phyloP scores from a whole-genome alignment of 2,888 invertebrate genomes.

The Cosmia trapezina region DNA sequence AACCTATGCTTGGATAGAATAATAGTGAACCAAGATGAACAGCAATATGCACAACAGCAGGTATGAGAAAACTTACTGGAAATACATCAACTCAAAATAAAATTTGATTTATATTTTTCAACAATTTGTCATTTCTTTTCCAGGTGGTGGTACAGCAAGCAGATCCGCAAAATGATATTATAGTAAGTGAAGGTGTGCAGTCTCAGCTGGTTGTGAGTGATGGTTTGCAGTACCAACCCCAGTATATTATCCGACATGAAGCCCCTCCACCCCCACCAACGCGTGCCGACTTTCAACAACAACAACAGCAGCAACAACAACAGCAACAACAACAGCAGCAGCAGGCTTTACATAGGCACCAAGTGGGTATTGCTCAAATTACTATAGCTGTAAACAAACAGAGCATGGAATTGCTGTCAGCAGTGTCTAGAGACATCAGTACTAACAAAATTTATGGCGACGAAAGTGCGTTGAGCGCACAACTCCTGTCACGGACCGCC shows the following conservation, averaged over 20 bases:
- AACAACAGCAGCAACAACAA: conserved; percentile 71
- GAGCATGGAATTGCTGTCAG: not conserved
- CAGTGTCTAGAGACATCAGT: not conserved
- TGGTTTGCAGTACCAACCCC: conserved; percentile 87
- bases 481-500: not conserved
- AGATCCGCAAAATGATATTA: conserved; percentile 89
- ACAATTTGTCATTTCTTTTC: conserved; percentile 23
- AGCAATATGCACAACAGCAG: conserved; percentile 88
- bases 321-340: conserved; percentile 77
- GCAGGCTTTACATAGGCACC: conserved; percentile 81
- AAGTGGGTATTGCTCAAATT: conserved; percentile 57
- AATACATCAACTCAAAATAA: not conserved
- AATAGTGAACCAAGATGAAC: conserved; percentile 88
- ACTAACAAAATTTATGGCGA: not conserved
- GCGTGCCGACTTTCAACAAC: conserved; percentile 81
- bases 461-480: not conserved
- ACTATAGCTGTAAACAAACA: not conserved
- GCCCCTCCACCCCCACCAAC: conserved; percentile 80
- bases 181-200: conserved; percentile 88
- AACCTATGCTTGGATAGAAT: conserved; percentile 90
- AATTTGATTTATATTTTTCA: not conserved
- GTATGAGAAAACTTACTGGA: conserved; percentile 67
- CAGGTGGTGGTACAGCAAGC: conserved; percentile 90
- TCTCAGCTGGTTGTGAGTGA: conserved; percentile 85
- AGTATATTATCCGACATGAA: conserved; percentile 88